Evolutionary conservation across 2,113 vertebrate species (phyloP).

Genomic region (Mirza zaza): DNA sequence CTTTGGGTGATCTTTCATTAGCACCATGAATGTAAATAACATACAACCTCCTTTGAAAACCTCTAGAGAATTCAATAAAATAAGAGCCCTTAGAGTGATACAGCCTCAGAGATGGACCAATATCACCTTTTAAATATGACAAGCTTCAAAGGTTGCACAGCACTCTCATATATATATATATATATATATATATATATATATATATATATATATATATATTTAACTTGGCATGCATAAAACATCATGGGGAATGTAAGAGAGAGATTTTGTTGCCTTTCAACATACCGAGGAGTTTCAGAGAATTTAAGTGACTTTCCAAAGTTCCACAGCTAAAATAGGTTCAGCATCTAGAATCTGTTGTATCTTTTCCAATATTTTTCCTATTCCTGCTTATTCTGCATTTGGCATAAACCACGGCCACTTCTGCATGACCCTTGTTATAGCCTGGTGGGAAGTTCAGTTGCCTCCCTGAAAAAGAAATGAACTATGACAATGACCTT

Average conservation of each 20-base stretch:
- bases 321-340: neutral
- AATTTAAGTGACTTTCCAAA: slow-evolving; percentile 10
- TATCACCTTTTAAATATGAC: neutral
- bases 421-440: neutral
- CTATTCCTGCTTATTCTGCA: neutral
- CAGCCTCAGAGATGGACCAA: neutral
- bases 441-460: neutral
- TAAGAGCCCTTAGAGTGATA: neutral
- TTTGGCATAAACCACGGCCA: neutral
- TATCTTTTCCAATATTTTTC: neutral
- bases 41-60: neutral
- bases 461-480: slow-evolving; percentile 9
- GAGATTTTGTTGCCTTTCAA: neutral
- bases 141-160: neutral
- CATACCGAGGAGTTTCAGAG: neutral
- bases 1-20: neutral
- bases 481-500: slow-evolving; percentile 14
- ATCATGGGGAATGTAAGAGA: neutral
- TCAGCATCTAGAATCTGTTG: neutral
- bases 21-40: neutral
- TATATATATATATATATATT: neutral
- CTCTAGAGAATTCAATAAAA: neutral
- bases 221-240: neutral
- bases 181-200: neutral
- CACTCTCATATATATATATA: neutral